These are phyloP conservation scores for Sorex fumeus DNA, from an alignment of 2,113 vertebrate genomes.

Conservation along the genomic window DNA sequence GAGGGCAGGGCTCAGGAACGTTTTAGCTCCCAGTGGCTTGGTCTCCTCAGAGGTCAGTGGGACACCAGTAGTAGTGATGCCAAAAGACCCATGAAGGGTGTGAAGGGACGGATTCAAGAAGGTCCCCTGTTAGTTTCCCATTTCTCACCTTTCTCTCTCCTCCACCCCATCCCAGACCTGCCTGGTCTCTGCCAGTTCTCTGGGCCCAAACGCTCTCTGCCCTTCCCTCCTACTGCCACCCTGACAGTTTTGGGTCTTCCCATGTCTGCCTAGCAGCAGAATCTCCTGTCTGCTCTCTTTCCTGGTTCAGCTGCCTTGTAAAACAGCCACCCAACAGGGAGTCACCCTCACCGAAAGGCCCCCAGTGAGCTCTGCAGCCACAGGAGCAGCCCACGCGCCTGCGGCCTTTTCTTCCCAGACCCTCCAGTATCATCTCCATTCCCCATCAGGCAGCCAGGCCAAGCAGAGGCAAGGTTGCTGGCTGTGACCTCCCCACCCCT, in stretches of 20 bases:
- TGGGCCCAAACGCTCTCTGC: too few species aligned
- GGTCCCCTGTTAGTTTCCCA: too few species aligned
- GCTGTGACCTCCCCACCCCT: not conserved
- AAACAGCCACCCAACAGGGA: not conserved
- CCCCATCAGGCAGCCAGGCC: accelerated
- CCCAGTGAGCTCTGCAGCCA: too few species aligned
- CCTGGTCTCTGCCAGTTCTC: not conserved
- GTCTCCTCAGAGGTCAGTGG: conserved; percentile 7
- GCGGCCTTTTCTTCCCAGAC: not conserved
- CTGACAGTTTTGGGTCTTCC: not conserved
- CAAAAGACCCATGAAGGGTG: too few species aligned
- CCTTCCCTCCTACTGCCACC: not conserved
- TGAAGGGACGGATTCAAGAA: too few species aligned
- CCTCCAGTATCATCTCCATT: too few species aligned
- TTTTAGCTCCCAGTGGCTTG: not conserved
- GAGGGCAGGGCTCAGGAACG: too few species aligned
- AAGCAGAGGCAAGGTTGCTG: not conserved
- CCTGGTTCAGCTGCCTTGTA: not conserved
- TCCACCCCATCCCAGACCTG: not conserved
- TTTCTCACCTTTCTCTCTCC: not conserved
- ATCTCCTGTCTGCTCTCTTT: not conserved
- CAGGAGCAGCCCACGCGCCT: not conserved
- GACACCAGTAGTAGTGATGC: not conserved
- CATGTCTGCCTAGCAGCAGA: not conserved
- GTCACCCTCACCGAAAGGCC: accelerated